Percentiles rank a stretch among this genome's conserved stretches.
phyloP scores from a whole-genome alignment of 1,140 invertebrate species.

The Zaprionus inermis region DNA sequence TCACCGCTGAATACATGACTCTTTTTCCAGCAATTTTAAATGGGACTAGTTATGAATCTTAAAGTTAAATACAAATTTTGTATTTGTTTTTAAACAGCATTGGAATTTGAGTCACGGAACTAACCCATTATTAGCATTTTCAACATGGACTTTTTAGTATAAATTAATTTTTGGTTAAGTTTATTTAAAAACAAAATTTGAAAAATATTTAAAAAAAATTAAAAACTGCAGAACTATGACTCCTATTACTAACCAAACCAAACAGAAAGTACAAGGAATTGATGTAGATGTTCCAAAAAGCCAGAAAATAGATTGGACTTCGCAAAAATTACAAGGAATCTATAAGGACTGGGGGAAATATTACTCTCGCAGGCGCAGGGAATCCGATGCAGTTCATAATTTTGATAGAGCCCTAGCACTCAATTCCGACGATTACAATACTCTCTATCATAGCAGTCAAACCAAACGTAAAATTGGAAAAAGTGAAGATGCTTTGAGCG shows the following conservation, averaged over 20 bases:
- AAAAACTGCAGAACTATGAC: conserved; percentile 41
- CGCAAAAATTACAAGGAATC: conserved; percentile 63
- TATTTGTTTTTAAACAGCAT: not conserved
- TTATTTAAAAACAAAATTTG: not conserved
- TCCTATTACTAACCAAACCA: conserved; percentile 22
- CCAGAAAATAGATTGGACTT: conserved; percentile 68
- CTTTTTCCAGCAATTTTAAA: not conserved
- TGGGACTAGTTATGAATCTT: not conserved
- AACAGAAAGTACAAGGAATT: conserved; percentile 31
- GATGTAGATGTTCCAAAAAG: conserved; percentile 46
- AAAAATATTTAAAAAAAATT: not conserved
- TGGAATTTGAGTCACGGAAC: not conserved
- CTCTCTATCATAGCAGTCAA: conserved; percentile 64
- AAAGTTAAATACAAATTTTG: not conserved
- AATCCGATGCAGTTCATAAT: conserved; percentile 62
- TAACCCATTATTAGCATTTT: not conserved
- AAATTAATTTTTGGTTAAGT: not conserved
- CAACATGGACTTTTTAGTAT: not conserved
- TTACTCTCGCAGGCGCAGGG: conserved; percentile 58
- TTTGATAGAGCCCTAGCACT: conserved; percentile 64
- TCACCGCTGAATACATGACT: not conserved
- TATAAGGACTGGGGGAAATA: conserved; percentile 75
- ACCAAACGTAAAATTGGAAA: conserved; percentile 58
- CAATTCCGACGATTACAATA: conserved; percentile 44
- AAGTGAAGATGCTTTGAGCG: conserved; percentile 49